Conservation (phyloP, 2,888 invertebrate genomes). For the Melanchra persicariae region DNA sequence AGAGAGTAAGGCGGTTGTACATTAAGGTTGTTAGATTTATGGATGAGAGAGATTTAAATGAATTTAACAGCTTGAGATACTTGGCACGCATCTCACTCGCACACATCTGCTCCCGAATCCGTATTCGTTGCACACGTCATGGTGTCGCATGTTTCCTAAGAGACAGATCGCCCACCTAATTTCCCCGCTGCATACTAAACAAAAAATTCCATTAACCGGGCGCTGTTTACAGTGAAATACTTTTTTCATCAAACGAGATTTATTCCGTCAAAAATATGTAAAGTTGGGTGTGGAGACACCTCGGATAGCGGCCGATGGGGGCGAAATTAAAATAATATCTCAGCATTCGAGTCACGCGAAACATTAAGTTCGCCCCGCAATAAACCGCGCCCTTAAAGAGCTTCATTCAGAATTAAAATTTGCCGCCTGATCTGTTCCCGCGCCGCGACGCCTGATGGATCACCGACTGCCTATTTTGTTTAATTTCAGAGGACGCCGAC, state of each 20-base stretch:
- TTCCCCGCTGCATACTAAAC: constrained; percentile 83
- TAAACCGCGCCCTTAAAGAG: constrained; percentile 88
- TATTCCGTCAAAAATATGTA: constrained; percentile 88
- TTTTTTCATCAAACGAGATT: constrained; percentile 89
- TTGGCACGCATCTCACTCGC: constrained; percentile 41
- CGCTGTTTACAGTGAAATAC: constrained; percentile 86
- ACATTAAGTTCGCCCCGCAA: constrained; percentile 88
- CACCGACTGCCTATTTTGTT: constrained; percentile 81
- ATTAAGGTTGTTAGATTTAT: constrained; percentile 24
- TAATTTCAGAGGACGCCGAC: constrained; percentile 63
- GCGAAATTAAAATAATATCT: constrained; percentile 89
- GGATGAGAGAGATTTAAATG: constrained; percentile 25
- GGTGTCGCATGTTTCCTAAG: constrained; percentile 56
- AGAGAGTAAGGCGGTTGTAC: background rate
- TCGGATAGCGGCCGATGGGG: constrained; percentile 80
- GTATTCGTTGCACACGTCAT: constrained; percentile 56
- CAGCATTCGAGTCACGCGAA: constrained; percentile 89
- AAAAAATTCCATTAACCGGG: constrained; percentile 85
- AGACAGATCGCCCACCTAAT: constrained; percentile 71
- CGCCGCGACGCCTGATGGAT: constrained; percentile 85
- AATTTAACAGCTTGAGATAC: constrained; percentile 23
- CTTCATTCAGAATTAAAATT: constrained; percentile 90
- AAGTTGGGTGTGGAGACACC: constrained; percentile 82
- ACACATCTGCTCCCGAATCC: constrained; percentile 34
- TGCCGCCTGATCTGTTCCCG: constrained; percentile 86